Evolutionary conservation across 2,888 invertebrate species (phyloP).

Genomic region (Amphipoea lucens): DNA sequence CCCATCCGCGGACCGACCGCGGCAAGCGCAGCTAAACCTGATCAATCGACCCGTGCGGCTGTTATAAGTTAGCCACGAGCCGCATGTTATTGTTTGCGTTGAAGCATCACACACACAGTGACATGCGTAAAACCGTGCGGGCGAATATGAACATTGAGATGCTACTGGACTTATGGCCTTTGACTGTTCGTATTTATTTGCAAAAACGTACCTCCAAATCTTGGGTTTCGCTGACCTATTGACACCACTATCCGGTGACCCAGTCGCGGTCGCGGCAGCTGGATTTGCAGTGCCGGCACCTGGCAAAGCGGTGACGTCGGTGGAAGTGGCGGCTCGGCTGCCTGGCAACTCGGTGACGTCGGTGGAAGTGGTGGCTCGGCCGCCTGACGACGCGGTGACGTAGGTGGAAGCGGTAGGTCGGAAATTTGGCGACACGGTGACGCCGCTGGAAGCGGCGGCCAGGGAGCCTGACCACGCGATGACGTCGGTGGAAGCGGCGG

Average conservation of each 20-base stretch:
- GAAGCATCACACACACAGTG: neutral
- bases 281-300: neutral
- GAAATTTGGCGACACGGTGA: too few species aligned
- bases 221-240: neutral
- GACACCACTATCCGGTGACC: neutral
- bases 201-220: neutral
- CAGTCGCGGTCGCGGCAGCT: neutral
- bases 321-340: too few species aligned
- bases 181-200: neutral
- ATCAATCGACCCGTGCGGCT: too few species aligned
- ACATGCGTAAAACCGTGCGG: neutral
- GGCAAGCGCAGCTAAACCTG: too few species aligned
- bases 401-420: too few species aligned
- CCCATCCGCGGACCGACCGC: too few species aligned
- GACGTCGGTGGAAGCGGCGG: neutral
- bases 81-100: neutral
- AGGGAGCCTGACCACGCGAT: neutral
- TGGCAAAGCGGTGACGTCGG: too few species aligned
- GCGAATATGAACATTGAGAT: neutral
- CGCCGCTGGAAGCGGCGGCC: neutral
- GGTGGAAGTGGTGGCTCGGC: too few species aligned
- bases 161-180: neutral
- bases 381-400: too few species aligned
- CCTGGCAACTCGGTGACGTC: too few species aligned
- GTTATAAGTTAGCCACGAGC: too few species aligned